These are phyloP conservation scores for Drosophila atripex DNA, from an alignment of 2,888 invertebrate species.

Conservation along the genomic window DNA sequence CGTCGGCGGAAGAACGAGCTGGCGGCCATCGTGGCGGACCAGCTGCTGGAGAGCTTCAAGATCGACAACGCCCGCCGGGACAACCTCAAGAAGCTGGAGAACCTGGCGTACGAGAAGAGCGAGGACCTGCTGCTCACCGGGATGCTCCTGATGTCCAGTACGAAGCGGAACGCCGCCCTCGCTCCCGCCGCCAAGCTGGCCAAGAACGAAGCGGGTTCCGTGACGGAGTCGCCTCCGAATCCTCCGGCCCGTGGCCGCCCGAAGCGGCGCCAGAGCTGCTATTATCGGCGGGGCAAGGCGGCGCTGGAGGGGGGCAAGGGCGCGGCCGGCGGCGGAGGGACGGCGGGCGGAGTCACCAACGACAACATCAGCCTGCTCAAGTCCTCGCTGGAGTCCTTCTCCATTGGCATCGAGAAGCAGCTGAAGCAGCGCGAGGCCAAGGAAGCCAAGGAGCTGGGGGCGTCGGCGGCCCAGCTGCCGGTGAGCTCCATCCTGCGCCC, in stretches of 20 bases:
- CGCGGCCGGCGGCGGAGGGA: conserved; percentile 4
- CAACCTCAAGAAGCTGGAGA: conserved; percentile 83
- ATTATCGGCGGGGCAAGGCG: conserved; percentile 70
- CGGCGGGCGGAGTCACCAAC: conserved; percentile 76
- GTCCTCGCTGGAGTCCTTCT: conserved; percentile 82
- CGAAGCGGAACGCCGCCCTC: conserved; percentile 80
- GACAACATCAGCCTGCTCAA: conserved; percentile 82
- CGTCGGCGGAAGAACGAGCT: conserved; percentile 83
- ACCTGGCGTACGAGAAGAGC: conserved; percentile 83
- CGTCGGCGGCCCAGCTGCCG: conserved; percentile 18
- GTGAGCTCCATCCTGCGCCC: conserved; percentile 51
- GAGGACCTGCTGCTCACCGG: conserved; percentile 82
- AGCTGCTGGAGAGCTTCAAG: conserved; percentile 83
- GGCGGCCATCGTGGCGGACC: conserved; percentile 84
- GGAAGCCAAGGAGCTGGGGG: conserved; percentile 44
- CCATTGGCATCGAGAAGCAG: conserved; percentile 81
- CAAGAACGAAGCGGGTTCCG: conserved; percentile 22
- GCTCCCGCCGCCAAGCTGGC: conserved; percentile 21
- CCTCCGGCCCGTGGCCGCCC: conserved; percentile 49
- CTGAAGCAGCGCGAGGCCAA: conserved; percentile 60
- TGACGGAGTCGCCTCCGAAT: background rate
- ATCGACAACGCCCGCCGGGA: conserved; percentile 83
- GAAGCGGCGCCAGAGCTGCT: conserved; percentile 63
- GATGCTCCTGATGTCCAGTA: conserved; percentile 83
- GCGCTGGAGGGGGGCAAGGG: background rate